Evolutionary conservation across 2,888 invertebrate genomes (phyloP).

Genomic region (Polydrusus cervinus): DNA sequence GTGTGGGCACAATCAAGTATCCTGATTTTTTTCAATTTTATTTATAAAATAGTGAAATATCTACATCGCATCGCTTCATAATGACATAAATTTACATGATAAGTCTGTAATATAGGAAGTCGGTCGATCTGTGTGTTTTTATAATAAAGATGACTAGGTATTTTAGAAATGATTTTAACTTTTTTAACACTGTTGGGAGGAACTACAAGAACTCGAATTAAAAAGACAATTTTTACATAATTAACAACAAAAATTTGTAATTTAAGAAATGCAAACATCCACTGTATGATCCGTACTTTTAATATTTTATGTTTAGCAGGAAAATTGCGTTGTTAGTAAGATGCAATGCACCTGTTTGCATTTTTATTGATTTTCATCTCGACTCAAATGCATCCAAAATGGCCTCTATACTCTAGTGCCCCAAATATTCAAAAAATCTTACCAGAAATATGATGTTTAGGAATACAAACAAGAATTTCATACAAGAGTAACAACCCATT

Average conservation of each 20-base stretch:
- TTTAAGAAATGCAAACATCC: no score
- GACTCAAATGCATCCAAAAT: slow-evolving; percentile 57
- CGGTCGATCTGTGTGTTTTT: neutral
- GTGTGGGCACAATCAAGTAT: slow-evolving; percentile 29
- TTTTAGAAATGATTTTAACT: neutral
- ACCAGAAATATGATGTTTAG: slow-evolving; percentile 85
- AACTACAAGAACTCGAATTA: neutral
- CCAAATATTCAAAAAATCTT: slow-evolving; percentile 67
- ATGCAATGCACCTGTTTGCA: slow-evolving; percentile 36
- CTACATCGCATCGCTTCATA: neutral
- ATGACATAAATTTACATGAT: neutral
- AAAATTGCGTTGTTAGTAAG: neutral
- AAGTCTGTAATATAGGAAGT: neutral
- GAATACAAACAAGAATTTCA: slow-evolving; percentile 82
- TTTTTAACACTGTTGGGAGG: neutral
- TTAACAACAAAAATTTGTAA: no score
- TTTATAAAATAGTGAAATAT: slow-evolving; percentile 4
- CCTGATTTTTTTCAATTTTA: slow-evolving; percentile 17
- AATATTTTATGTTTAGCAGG: neutral
- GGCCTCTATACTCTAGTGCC: slow-evolving; percentile 56
- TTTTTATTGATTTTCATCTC: slow-evolving; percentile 30
- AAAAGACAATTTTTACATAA: no score
- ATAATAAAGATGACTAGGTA: neutral
- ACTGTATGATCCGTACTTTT: neutral
- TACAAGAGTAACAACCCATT: slow-evolving; percentile 80